Conservation (phyloP, 2,797 vertebrate species). For the Thripadectes ignobilis region DNA sequence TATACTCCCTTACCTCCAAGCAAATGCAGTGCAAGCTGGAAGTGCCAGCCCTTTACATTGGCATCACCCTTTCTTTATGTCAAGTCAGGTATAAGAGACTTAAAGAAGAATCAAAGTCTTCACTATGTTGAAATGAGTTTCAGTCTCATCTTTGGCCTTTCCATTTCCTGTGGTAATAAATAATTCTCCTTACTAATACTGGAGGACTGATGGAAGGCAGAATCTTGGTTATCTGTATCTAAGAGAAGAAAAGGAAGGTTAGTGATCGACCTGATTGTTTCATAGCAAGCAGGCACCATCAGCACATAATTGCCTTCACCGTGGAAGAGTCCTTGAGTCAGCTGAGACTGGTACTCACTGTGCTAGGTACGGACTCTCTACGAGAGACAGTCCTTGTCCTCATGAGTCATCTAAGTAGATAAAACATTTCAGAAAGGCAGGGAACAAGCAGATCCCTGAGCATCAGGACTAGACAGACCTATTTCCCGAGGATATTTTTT, state of each 20-base stretch:
- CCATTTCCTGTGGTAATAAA: background rate
- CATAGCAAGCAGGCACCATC: background rate
- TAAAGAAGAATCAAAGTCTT: background rate
- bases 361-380: background rate
- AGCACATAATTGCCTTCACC: background rate
- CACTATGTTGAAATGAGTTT: background rate
- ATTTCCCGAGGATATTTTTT: background rate
- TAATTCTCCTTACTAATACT: background rate
- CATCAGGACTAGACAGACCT: background rate
- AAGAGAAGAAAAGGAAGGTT: background rate
- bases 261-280: background rate
- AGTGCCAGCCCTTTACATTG: background rate
- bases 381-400: background rate
- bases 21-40: background rate
- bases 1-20: background rate
- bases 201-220: background rate
- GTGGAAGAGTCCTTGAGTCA: conserved; percentile 17
- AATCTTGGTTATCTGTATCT: background rate
- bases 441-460: background rate
- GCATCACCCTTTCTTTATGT: background rate
- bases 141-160: background rate
- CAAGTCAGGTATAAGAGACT: background rate
- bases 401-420: conserved; percentile 22
- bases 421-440: background rate
- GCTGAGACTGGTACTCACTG: background rate